Conservation (phyloP, 1,140 invertebrate genomes). For the Callitettix versicolor region DNA sequence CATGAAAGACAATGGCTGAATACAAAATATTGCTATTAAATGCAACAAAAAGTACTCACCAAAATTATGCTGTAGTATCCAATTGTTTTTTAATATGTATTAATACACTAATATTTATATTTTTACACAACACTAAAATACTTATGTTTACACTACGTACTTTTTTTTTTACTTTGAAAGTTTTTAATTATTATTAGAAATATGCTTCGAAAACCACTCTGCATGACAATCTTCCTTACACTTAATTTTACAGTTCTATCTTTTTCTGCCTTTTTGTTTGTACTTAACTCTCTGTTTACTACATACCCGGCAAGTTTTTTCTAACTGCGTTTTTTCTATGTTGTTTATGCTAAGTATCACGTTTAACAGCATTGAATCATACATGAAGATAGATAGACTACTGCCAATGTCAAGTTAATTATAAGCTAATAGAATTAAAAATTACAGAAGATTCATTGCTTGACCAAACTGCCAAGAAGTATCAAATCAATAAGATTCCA, state of each 20-base stretch:
- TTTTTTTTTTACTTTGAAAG: too few relatives aligned
- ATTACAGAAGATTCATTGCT: too few relatives aligned
- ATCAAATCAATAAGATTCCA: background rate
- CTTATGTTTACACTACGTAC: too few relatives aligned
- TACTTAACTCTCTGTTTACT: background rate
- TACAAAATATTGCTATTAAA: too few relatives aligned
- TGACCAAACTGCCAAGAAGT: background rate
- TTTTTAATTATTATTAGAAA: background rate
- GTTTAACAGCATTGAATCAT: background rate
- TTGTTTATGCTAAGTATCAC: background rate
- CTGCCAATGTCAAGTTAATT: background rate
- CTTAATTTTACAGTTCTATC: slow-evolving; percentile 8
- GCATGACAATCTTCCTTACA: slow-evolving; percentile 1
- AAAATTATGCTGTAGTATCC: too few relatives aligned
- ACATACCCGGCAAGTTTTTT: slow-evolving; percentile 6
- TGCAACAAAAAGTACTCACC: too few relatives aligned
- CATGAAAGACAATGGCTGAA: too few relatives aligned
- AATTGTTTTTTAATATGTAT: too few relatives aligned
- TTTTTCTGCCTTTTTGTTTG: background rate
- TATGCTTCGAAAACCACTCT: background rate
- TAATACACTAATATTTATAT: too few relatives aligned
- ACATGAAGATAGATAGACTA: too few relatives aligned
- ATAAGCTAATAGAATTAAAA: too few relatives aligned
- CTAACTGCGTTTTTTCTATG: background rate
- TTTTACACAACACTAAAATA: too few relatives aligned